Base-by-base conservation (phyloP, 2,797 vertebrate genomes). In the Muscicapa striata region DNA sequence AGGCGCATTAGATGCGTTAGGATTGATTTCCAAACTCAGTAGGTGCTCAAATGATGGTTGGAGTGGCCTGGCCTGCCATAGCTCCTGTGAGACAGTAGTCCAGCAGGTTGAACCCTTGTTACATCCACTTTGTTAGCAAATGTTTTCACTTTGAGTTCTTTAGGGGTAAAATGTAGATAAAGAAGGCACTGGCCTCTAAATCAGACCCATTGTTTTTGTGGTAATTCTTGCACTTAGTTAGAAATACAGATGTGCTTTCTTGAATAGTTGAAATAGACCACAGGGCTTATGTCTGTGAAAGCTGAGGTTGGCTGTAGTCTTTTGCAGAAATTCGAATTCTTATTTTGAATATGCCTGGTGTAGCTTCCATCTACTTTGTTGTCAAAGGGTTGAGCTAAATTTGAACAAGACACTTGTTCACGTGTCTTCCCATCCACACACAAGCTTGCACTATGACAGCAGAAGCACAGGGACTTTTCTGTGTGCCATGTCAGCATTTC, bases 391-490 rank as follows among this genome's bases (percentile, higher is more conserved):
- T 58, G 52, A 58, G 27, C 55, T 79, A 26, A 66, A 58, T 73
- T 54, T 62, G 40, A 54, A 1, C 8, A 8, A 49, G 82, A 43
- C 19, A 1, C 59, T 68, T 34, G 15, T 6, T 8, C 36, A 5
- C 0, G 3, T 18, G 34, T 13, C 66, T 58, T 40, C 57, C 36
- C n/a, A 26, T 48, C 22, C 55, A 7, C 40, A 30, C 51, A 11
- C 10, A 5, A 19, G 16, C 34, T 54, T 41, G 43, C 24, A 36
- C 45, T 0, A 0, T 11, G 46, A 13, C 12, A 34, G 70, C 24
- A 61, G 43, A 30, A 23, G 27, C 36, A 32, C 76, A 40, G 3
- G 14, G 8, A 11, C 20, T 10, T 59, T 30, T 12, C 43, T 59
- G 4, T 22, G 32, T 52, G 55, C 45, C 10, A 3, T 34, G 40